These are phyloP conservation scores for Grantiella picta DNA, from an alignment of 2,113 vertebrate genomes.

Conservation along the genomic window DNA sequence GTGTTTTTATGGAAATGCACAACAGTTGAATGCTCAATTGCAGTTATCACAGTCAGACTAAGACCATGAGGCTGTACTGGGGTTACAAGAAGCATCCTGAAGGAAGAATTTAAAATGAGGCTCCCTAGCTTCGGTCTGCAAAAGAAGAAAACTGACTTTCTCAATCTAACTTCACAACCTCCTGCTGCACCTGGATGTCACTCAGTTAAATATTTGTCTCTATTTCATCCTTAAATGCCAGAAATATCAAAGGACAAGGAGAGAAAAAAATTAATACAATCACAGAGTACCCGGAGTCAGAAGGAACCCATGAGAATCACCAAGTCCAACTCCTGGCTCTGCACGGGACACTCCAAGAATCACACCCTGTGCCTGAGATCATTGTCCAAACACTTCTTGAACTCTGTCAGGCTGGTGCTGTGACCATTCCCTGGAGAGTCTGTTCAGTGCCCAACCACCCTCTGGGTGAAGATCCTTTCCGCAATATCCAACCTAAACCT, in stretches of 20 bases:
- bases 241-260: neutral
- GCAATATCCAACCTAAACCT: fast-evolving
- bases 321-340: neutral
- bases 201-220: neutral
- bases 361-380: neutral
- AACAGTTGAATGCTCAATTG: neutral
- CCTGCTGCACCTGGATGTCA: neutral
- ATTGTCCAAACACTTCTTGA: neutral
- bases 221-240: neutral
- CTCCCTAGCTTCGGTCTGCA: neutral
- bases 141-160: neutral
- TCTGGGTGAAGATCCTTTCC: neutral
- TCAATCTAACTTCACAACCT: neutral
- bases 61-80: neutral
- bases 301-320: neutral
- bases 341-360: neutral
- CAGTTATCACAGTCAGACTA: neutral
- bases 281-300: fast-evolving
- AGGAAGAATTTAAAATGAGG: neutral
- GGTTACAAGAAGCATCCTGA: neutral
- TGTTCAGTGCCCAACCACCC: neutral
- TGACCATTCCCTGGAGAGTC: fast-evolving
- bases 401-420: neutral
- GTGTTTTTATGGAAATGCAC: neutral
- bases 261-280: neutral